A percentile compares a stretch with the other conserved stretches of the same genome.
Evolutionary conservation across 1,140 invertebrate genomes (phyloP).

Genomic region (Latrodectus geometricus): DNA sequence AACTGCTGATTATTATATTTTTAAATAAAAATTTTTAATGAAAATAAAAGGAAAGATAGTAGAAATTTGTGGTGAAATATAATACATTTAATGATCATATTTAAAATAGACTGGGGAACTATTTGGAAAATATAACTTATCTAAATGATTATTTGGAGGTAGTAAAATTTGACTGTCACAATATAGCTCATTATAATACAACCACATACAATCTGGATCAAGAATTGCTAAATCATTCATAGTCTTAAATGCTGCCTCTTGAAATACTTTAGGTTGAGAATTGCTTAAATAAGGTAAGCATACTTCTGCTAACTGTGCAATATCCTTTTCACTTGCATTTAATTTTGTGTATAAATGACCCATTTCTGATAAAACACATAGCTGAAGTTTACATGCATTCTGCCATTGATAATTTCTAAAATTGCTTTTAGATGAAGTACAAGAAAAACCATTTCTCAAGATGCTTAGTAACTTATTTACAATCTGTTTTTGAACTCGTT

Average conservation of each 20-base stretch:
- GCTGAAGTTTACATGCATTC: slow-evolving; percentile 24
- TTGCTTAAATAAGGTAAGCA: slow-evolving; percentile 40
- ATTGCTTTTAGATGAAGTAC: slow-evolving; percentile 7
- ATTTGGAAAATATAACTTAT: slow-evolving; percentile 25
- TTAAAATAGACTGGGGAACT: neutral
- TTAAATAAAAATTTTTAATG: too few species aligned
- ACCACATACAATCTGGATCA: slow-evolving; percentile 47
- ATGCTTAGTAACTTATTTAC: slow-evolving; percentile 14
- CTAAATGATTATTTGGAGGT: slow-evolving; percentile 13
- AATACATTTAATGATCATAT: too few species aligned
- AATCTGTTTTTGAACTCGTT: slow-evolving; percentile 16
- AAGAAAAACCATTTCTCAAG: slow-evolving; percentile 10
- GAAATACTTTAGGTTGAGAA: slow-evolving; percentile 24
- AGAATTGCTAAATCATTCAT: slow-evolving; percentile 14
- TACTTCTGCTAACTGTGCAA: slow-evolving; percentile 10
- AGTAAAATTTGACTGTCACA: neutral
- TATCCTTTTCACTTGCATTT: slow-evolving; percentile 21
- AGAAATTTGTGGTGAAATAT: too few species aligned
- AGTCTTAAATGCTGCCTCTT: slow-evolving; percentile 31
- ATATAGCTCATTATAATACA: slow-evolving; percentile 21
- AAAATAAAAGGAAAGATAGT: too few species aligned
- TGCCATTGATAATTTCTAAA: slow-evolving; percentile 35
- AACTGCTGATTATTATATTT: too few species aligned
- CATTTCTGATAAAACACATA: slow-evolving; percentile 34
- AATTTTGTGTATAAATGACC: slow-evolving; percentile 20